These are phyloP conservation scores for Morone saxatilis DNA, from an alignment of 2,113 vertebrate species.

Conservation along the genomic window DNA sequence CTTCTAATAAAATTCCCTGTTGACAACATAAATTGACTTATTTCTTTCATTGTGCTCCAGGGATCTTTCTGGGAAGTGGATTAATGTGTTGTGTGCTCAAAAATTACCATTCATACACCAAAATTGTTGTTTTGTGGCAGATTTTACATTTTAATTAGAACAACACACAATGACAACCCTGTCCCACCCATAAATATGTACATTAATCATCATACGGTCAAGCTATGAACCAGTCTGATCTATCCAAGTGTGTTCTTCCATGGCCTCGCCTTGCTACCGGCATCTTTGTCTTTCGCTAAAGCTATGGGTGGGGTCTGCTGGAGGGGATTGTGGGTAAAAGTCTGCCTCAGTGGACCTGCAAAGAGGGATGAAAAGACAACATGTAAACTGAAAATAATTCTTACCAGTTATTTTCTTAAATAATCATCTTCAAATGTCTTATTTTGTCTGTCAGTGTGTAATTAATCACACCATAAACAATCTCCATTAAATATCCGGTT, in stretches of 20 bases:
- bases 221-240: conserved; percentile 10
- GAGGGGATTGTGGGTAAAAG: conserved; percentile 90
- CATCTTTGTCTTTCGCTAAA: conserved; percentile 57
- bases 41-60: neutral
- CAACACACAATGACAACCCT: conserved; percentile 42
- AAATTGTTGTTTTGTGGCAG: conserved; percentile 9
- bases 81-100: neutral
- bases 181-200: conserved; percentile 78
- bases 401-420: no score
- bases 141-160: conserved; percentile 66
- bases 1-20: conserved; percentile 77
- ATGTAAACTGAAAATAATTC: neutral
- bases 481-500: no score
- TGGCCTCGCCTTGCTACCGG: conserved; percentile 75
- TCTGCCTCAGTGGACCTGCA: conserved; percentile 87
- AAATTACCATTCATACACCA: neutral
- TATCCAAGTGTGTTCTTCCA: conserved; percentile 89
- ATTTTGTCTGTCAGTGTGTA: no score
- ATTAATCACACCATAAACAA: no score
- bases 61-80: neutral
- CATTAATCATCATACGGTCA: conserved; percentile 40
- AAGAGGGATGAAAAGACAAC: neutral
- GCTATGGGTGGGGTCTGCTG: conserved; percentile 72
- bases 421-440: no score
- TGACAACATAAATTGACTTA: neutral